Evolutionary conservation across 2,888 invertebrate species (phyloP).

Genomic region (Tholera decimalis): DNA sequence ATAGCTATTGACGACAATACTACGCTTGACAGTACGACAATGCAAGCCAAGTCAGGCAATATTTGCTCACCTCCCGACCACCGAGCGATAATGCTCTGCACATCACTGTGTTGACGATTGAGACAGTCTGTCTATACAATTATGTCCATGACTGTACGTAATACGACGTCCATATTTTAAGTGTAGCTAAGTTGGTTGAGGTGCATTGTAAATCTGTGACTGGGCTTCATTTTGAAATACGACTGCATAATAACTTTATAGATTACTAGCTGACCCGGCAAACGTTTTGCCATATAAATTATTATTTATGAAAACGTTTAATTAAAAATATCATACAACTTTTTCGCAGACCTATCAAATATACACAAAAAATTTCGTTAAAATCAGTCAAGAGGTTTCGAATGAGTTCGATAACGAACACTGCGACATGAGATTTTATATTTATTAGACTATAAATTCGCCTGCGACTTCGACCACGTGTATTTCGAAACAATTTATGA

Average conservation of each 20-base stretch:
- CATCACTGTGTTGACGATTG: slow-evolving; percentile 50
- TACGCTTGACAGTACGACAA: slow-evolving; percentile 57
- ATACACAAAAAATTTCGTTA: not conserved
- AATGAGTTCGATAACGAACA: too few species aligned
- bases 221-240: not conserved
- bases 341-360: too few species aligned
- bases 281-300: too few species aligned
- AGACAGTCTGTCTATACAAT: slow-evolving; percentile 28
- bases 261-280: too few species aligned
- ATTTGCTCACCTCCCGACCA: slow-evolving; percentile 64
- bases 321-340: too few species aligned
- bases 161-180: slow-evolving; percentile 28
- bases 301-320: too few species aligned
- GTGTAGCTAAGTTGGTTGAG: not conserved
- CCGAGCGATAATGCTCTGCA: slow-evolving; percentile 64
- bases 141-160: slow-evolving; percentile 19
- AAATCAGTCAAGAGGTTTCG: not conserved
- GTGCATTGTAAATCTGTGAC: not conserved
- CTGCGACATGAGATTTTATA: not conserved
- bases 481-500: too few species aligned
- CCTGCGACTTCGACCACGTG: too few species aligned
- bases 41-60: slow-evolving; percentile 63
- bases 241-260: too few species aligned
- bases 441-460: not conserved
- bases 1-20: slow-evolving; percentile 65